Percentiles rank a stretch among this genome's conserved stretches.
phyloP scores from a whole-genome alignment of 2,797 vertebrate species.

The Scarus forsteni region DNA sequence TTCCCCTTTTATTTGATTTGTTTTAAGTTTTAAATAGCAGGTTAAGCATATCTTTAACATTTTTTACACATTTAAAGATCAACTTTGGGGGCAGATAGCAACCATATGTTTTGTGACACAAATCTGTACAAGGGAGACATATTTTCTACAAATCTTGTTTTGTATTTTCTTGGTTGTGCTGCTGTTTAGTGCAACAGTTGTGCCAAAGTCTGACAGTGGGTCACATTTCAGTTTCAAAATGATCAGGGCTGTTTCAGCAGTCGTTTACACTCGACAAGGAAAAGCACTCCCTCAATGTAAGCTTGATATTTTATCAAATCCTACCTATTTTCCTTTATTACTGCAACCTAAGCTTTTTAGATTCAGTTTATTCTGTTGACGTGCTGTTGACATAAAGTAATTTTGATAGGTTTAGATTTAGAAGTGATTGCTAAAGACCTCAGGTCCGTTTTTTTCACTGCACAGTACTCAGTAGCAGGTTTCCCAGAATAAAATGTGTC shows the following conservation, averaged over 20 bases:
- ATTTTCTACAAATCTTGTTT: conserved; percentile 14
- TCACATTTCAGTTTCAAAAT: not conserved
- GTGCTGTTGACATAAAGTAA: conserved; percentile 3
- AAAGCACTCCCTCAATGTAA: not conserved
- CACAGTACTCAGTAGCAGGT: conserved; percentile 15
- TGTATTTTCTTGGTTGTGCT: not conserved
- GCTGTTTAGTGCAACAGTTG: conserved; percentile 1
- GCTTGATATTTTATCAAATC: conserved; percentile 4
- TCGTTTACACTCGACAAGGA: conserved; percentile 16
- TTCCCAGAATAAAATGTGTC: conserved; percentile 8
- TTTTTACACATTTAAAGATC: too few species aligned
- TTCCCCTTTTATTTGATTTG: too few species aligned
- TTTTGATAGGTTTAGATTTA: conserved; percentile 33
- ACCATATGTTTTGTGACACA: not conserved
- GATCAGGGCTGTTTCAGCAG: not conserved
- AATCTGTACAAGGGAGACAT: not conserved
- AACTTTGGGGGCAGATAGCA: too few species aligned
- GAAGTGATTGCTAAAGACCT: not conserved
- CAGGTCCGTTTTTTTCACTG: not conserved
- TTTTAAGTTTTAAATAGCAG: too few species aligned
- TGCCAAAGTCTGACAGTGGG: not conserved
- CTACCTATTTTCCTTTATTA: not conserved
- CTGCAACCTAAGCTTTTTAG: not conserved
- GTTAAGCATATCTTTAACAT: too few species aligned
- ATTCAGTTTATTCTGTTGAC: not conserved